Evolutionary conservation across 2,888 invertebrate genomes (phyloP).

Genomic region (Dicroscelio sp.): DNA sequence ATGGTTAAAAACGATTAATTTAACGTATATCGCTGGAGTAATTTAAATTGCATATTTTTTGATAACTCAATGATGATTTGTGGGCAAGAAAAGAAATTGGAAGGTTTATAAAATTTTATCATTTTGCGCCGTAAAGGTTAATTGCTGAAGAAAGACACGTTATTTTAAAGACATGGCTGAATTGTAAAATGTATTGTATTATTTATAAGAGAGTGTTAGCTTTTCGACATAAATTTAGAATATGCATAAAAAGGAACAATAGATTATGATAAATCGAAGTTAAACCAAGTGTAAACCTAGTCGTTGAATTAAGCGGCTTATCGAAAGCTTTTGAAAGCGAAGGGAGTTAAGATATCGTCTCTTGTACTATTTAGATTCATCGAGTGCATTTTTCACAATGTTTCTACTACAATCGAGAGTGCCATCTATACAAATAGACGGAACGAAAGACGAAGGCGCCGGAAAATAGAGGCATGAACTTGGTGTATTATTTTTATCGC

Average conservation of each 20-base stretch:
- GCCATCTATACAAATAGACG: conserved; percentile 39
- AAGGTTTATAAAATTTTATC: too few relatives aligned
- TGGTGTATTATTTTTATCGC: not conserved
- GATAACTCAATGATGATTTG: too few relatives aligned
- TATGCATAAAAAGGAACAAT: conserved; percentile 44
- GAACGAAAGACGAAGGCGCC: not conserved
- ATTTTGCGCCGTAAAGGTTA: too few relatives aligned
- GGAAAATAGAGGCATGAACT: not conserved
- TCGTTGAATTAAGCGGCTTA: conserved; percentile 72
- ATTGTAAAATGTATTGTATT: not conserved
- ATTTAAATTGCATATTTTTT: too few relatives aligned
- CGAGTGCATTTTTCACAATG: conserved; percentile 53
- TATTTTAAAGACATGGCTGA: too few relatives aligned
- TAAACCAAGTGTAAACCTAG: conserved; percentile 60
- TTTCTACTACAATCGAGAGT: conserved; percentile 26
- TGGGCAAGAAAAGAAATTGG: too few relatives aligned
- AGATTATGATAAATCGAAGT: conserved; percentile 58
- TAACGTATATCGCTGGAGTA: too few relatives aligned
- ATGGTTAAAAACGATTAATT: too few relatives aligned
- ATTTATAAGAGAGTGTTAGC: too few relatives aligned
- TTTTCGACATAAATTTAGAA: too few relatives aligned
- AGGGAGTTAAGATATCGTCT: conserved; percentile 45
- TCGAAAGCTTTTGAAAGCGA: conserved; percentile 68
- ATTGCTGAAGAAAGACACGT: too few relatives aligned
- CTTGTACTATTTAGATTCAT: conserved; percentile 51